Percentiles rank a stretch among this genome's conserved stretches.
These are phyloP conservation scores for Aplysina aerophoba DNA, from an alignment of 37 sponge, comb jelly and placozoan species.

Conservation along the genomic window DNA sequence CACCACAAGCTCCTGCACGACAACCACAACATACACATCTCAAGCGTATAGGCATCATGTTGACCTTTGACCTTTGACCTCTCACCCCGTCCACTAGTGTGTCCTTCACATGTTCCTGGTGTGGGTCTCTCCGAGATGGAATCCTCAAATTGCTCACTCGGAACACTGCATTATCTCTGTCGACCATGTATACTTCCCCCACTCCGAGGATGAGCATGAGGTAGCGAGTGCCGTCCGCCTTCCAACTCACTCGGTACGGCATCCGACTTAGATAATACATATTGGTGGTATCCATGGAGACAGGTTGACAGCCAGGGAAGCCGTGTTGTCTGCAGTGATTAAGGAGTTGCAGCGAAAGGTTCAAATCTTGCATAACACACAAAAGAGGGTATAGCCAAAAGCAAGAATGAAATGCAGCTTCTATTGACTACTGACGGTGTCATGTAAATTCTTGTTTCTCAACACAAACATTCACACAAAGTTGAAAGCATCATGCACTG, in stretches of 20 bases:
- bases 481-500: too few species aligned
- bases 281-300: constrained; percentile 90
- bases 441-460: too few species aligned
- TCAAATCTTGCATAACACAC: too few species aligned
- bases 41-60: neutral
- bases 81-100: constrained; percentile 90
- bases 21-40: neutral
- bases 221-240: constrained; percentile 97
- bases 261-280: constrained; percentile 57
- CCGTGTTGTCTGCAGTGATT: constrained; percentile 39
- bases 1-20: constrained; percentile 82
- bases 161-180: constrained; percentile 89
- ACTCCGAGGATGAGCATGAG: constrained; percentile 76
- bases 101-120: constrained; percentile 54
- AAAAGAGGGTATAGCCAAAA: too few species aligned
- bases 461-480: too few species aligned
- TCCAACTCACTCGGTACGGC: constrained; percentile 96
- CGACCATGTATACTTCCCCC: constrained; percentile 83
- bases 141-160: constrained; percentile 61
- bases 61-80: neutral
- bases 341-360: too few species aligned
- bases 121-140: constrained; percentile 46
- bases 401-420: too few species aligned
- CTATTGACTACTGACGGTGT: too few species aligned
- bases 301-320: constrained; percentile 96